A percentile compares a stretch with the other conserved stretches of the same genome.
Conservation (phyloP, 1,140 invertebrate genomes). For the Sycophaga agraensis region DNA sequence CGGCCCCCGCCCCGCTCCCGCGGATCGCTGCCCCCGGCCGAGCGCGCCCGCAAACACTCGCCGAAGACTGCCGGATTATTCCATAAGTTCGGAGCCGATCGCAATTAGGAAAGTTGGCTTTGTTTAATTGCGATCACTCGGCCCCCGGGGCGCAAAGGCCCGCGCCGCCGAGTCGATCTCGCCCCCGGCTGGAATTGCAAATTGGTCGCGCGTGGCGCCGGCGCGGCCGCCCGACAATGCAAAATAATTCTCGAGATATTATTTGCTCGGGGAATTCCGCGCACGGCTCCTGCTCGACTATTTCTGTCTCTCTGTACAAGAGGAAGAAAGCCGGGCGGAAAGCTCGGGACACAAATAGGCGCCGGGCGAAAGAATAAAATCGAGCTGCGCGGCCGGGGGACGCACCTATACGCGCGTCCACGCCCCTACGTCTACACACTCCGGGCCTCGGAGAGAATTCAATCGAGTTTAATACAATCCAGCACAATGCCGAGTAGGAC, state of each 20-base stretch:
- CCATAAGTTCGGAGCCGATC: no score
- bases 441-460: conserved; percentile 2
- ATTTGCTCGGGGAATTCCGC: background rate
- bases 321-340: background rate
- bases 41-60: no score
- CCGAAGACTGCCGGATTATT: no score
- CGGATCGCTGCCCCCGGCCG: no score
- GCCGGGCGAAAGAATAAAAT: background rate
- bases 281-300: background rate
- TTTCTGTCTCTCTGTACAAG: conserved; percentile 1
- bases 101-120: no score
- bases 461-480: conserved; percentile 19
- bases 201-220: no score
- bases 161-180: no score
- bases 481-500: conserved; percentile 10
- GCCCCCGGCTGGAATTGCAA: no score
- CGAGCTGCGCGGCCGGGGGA: background rate
- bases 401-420: background rate
- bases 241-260: background rate
- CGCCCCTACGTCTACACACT: no score
- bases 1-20: no score
- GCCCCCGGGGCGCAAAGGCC: no score
- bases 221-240: background rate
- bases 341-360: conserved; percentile 5
- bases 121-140: no score